Percentiles rank a stretch among this genome's conserved stretches.
Conservation (phyloP, 2,797 vertebrate genomes). For the Coilia nasus region DNA sequence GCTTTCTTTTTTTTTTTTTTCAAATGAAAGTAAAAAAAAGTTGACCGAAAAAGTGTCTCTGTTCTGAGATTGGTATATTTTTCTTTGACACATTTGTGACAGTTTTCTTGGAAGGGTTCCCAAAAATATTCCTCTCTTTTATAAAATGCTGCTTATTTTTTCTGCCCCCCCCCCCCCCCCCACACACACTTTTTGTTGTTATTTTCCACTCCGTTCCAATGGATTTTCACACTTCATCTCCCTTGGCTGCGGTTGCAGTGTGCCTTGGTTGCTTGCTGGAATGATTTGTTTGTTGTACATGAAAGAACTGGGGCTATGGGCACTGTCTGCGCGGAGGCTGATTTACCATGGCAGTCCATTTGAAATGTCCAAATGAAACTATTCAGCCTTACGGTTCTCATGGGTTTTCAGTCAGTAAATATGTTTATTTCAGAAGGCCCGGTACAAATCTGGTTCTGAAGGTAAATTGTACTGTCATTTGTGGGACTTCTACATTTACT, state of each 20-base stretch:
- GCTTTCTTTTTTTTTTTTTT: neutral
- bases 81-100: constrained; percentile 10
- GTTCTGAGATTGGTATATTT: constrained; percentile 15
- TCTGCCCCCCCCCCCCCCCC: neutral
- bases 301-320: constrained; percentile 60
- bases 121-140: constrained; percentile 42
- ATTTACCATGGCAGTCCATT: constrained; percentile 59
- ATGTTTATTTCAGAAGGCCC: constrained; percentile 61
- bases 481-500: constrained; percentile 65
- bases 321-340: constrained; percentile 67
- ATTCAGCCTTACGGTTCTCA: constrained; percentile 40
- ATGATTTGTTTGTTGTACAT: constrained; percentile 66
- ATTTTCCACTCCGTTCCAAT: constrained; percentile 57
- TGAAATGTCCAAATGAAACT: constrained; percentile 52
- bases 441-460: constrained; percentile 59
- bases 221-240: constrained; percentile 62
- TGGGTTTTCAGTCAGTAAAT: constrained; percentile 61
- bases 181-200: neutral
- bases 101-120: constrained; percentile 43
- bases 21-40: neutral
- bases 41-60: constrained; percentile 27
- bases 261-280: constrained; percentile 59
- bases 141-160: constrained; percentile 58
- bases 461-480: constrained; percentile 68
- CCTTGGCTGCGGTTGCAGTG: constrained; percentile 53